A percentile compares a stretch with the other conserved stretches of the same genome.
Conservation (phyloP, 2,797 vertebrate genomes). For the Rhadinocentrus ornatus region DNA sequence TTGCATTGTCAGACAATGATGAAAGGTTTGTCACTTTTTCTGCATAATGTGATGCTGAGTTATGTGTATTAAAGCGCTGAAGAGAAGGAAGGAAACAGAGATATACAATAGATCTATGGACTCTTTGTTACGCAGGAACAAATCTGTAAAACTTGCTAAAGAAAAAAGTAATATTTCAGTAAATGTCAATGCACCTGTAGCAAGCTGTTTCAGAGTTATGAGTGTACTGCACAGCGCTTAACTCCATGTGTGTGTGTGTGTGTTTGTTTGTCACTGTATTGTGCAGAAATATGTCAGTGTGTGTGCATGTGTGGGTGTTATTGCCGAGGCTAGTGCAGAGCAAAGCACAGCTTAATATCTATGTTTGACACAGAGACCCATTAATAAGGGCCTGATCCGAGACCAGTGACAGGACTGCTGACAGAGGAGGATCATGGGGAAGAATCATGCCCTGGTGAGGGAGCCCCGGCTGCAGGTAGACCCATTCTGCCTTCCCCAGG, state of each 20-base stretch:
- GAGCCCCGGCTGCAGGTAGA: constrained; percentile 79
- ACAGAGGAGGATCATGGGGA: constrained; percentile 87
- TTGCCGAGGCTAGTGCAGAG: constrained; percentile 60
- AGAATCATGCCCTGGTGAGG: constrained; percentile 82
- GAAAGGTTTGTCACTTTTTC: constrained; percentile 63
- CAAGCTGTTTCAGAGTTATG: constrained; percentile 60
- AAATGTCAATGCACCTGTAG: constrained; percentile 29
- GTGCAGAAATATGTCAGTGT: constrained; percentile 48
- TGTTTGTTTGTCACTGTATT: constrained; percentile 54
- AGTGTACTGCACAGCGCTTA: constrained; percentile 13
- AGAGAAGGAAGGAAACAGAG: constrained; percentile 40
- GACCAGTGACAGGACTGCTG: constrained; percentile 87
- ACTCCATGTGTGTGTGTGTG: constrained; percentile 31
- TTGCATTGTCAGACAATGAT: constrained; percentile 41
- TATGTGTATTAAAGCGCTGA: constrained; percentile 56
- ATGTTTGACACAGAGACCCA: constrained; percentile 86
- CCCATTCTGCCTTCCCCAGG: constrained; percentile 77
- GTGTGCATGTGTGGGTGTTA: constrained; percentile 63
- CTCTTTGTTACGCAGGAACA: constrained; percentile 41
- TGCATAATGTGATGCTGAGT: constrained; percentile 45
- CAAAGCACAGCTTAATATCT: constrained; percentile 85
- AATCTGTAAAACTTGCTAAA: constrained; percentile 64
- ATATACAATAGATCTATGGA: constrained; percentile 53
- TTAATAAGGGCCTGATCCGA: constrained; percentile 89
- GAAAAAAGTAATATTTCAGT: constrained; percentile 68